A percentile compares a stretch with the other conserved stretches of the same genome.
These are phyloP conservation scores for Chaetops frenatus DNA, from an alignment of 2,113 vertebrate genomes.

Conservation along the genomic window DNA sequence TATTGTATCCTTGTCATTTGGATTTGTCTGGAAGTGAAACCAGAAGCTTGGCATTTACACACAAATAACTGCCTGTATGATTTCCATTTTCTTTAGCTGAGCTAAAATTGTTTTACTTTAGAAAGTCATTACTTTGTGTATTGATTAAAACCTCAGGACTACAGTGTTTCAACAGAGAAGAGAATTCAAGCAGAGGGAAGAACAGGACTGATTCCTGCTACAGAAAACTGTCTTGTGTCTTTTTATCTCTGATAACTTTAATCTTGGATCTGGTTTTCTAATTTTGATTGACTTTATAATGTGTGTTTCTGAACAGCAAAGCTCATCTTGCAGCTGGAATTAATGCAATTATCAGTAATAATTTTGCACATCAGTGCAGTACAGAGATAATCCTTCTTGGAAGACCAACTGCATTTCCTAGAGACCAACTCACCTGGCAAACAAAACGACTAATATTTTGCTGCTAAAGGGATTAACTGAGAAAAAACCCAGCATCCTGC, in stretches of 20 bases:
- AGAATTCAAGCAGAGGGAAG: neutral
- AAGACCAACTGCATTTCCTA: neutral
- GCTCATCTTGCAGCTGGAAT: neutral
- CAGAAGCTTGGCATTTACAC: neutral
- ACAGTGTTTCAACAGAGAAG: neutral
- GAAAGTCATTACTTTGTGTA: neutral
- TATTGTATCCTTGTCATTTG: neutral
- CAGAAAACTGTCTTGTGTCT: neutral
- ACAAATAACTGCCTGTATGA: neutral
- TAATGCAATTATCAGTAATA: neutral
- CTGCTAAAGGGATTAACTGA: neutral
- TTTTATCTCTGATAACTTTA: neutral
- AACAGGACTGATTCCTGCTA: neutral
- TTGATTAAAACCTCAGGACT: neutral
- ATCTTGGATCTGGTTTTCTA: neutral
- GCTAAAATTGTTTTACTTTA: conserved; percentile 26
- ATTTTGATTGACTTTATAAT: neutral
- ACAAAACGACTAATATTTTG: neutral
- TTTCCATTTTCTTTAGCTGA: neutral
- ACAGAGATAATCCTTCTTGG: neutral
- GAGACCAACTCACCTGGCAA: neutral
- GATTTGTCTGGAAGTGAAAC: conserved; percentile 19
- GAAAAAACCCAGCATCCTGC: neutral
- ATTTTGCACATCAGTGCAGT: neutral
- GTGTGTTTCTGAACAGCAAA: neutral